Conservation (phyloP, 1,140 invertebrate genomes). For the Drosophila sproati region DNA sequence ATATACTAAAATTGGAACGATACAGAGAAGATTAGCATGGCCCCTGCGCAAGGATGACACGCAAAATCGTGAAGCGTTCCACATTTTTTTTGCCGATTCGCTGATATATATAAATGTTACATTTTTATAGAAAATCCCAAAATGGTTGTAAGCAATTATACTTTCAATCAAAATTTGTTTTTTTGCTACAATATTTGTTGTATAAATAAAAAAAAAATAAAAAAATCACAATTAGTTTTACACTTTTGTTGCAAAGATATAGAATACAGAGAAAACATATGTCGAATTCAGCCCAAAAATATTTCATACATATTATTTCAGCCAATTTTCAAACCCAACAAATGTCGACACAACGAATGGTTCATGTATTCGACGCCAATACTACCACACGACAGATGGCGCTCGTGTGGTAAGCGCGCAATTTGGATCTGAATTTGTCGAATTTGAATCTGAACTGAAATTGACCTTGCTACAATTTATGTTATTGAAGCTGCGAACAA, state of each 20-base stretch:
- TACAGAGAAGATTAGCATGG: slow-evolving; percentile 97
- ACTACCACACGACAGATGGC: slow-evolving; percentile 11
- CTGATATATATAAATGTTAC: not conserved
- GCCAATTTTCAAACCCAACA: not conserved
- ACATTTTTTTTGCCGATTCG: slow-evolving; percentile 87
- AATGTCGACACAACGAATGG: not conserved
- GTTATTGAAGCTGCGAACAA: not conserved
- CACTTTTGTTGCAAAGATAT: too few species aligned
- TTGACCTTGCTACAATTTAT: slow-evolving; percentile 32
- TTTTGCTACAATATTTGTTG: not conserved
- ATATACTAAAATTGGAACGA: slow-evolving; percentile 93
- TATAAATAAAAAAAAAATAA: too few species aligned
- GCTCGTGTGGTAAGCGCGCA: not conserved
- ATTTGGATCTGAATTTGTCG: not conserved
- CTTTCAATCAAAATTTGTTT: too few species aligned
- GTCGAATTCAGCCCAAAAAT: not conserved
- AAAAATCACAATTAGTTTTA: too few species aligned
- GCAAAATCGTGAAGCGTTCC: slow-evolving; percentile 95
- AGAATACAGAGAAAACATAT: too few species aligned
- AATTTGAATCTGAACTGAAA: slow-evolving; percentile 2
- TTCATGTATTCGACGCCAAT: not conserved
- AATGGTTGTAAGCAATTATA: too few species aligned
- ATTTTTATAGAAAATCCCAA: too few species aligned
- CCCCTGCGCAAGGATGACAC: slow-evolving; percentile 95
- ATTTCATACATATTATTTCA: not conserved